These are phyloP conservation scores for Tipula vernalis DNA, from an alignment of 2,888 invertebrate genomes.

Conservation along the genomic window DNA sequence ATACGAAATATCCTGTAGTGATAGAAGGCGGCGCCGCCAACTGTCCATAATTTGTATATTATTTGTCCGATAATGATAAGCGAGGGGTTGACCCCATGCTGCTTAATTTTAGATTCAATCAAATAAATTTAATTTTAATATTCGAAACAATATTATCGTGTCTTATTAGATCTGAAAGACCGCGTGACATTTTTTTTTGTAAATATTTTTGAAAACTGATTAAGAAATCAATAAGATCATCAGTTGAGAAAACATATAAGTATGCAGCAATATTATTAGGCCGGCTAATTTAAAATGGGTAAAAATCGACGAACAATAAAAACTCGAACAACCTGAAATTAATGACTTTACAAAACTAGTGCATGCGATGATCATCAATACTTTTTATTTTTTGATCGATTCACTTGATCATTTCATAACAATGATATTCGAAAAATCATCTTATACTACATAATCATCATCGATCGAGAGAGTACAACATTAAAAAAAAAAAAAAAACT, in stretches of 20 bases:
- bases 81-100: background rate
- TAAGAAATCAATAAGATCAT: background rate
- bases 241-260: background rate
- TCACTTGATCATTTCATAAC: background rate
- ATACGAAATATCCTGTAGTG: background rate
- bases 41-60: background rate
- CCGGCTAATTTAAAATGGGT: background rate
- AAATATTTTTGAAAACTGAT: background rate
- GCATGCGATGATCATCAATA: background rate
- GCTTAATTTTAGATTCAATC: background rate
- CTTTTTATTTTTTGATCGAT: background rate
- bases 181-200: background rate
- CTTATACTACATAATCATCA: background rate
- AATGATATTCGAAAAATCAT: background rate
- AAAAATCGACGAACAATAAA: background rate
- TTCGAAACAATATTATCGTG: background rate
- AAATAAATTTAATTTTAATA: background rate
- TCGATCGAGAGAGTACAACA: background rate
- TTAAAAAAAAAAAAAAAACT: background rate
- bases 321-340: background rate
- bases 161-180: background rate
- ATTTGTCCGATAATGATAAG: background rate
- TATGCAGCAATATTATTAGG: background rate
- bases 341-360: background rate
- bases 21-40: background rate